These are phyloP conservation scores for Steinernema scapterisci DNA, from an alignment of 2,888 invertebrate species.

Conservation along the genomic window DNA sequence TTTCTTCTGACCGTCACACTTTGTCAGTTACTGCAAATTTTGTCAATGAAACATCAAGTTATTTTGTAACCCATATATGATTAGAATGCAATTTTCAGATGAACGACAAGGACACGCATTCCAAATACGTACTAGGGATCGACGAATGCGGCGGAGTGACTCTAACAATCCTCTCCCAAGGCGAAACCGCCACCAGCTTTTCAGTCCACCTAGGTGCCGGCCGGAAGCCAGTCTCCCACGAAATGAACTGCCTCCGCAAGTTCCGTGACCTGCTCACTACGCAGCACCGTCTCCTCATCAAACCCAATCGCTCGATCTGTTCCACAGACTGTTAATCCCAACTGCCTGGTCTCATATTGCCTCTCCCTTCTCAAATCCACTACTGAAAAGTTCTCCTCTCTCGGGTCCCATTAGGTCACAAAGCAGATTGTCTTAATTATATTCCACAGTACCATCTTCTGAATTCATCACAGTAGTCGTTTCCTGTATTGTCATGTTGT, in stretches of 20 bases:
- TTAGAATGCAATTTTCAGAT: constrained; percentile 16
- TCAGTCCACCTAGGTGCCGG: constrained; percentile 11
- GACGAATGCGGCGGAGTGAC: constrained; percentile 24
- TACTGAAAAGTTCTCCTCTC: constrained; percentile 6
- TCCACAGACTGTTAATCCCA: constrained; percentile 26
- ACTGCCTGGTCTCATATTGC: constrained; percentile 2
- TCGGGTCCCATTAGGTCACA: constrained; percentile 29
- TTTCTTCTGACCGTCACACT: too few relatives aligned
- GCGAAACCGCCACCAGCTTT: not conserved
- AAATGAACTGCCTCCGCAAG: not conserved
- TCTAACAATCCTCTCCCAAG: constrained; percentile 10
- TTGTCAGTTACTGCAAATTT: too few relatives aligned
- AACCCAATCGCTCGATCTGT: constrained; percentile 23
- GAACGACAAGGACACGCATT: constrained; percentile 27
- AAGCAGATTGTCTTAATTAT: constrained; percentile 2
- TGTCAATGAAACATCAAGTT: too few relatives aligned
- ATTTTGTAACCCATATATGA: not conserved
- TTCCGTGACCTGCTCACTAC: constrained; percentile 18
- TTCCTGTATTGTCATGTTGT: not conserved
- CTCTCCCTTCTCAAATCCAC: not conserved
- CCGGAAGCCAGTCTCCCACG: not conserved
- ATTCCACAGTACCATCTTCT: not conserved
- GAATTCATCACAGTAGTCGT: not conserved
- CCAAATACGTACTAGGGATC: constrained; percentile 6
- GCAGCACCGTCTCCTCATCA: not conserved